phyloP scores from a whole-genome alignment of 2,888 invertebrate genomes.

The Actias luna region DNA sequence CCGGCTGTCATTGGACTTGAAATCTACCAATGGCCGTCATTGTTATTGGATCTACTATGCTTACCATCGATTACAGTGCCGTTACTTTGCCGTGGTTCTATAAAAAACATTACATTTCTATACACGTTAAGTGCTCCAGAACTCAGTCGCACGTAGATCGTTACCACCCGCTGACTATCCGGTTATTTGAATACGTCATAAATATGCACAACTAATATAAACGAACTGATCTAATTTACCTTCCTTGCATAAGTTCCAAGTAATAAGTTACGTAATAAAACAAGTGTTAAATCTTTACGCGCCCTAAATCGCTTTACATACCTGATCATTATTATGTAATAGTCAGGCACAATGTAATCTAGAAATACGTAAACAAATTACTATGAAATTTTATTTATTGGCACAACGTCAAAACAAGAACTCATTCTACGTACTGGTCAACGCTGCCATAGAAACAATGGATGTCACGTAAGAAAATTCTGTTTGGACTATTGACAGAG shows the following conservation, averaged over 20 bases:
- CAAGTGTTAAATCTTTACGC: constrained; percentile 27
- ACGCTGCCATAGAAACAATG: not conserved
- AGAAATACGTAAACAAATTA: constrained; percentile 6
- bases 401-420: not conserved
- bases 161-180: too few species aligned
- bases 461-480: not conserved
- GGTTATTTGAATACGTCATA: not conserved
- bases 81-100: too few species aligned
- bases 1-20: too few species aligned
- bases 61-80: too few species aligned
- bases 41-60: too few species aligned
- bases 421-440: not conserved
- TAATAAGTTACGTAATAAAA: constrained; percentile 37
- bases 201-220: constrained; percentile 36
- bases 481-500: not conserved
- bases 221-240: constrained; percentile 51
- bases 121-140: too few species aligned
- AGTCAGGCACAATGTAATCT: not conserved
- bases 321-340: constrained; percentile 11
- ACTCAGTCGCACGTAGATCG: too few species aligned
- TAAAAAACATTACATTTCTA: too few species aligned
- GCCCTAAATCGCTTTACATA: constrained; percentile 19
- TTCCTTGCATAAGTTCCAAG: constrained; percentile 31
- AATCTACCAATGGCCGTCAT: too few species aligned
- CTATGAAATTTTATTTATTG: not conserved